phyloP scores from a whole-genome alignment of 2,113 vertebrate genomes.

The Aleadryas rufinucha region DNA sequence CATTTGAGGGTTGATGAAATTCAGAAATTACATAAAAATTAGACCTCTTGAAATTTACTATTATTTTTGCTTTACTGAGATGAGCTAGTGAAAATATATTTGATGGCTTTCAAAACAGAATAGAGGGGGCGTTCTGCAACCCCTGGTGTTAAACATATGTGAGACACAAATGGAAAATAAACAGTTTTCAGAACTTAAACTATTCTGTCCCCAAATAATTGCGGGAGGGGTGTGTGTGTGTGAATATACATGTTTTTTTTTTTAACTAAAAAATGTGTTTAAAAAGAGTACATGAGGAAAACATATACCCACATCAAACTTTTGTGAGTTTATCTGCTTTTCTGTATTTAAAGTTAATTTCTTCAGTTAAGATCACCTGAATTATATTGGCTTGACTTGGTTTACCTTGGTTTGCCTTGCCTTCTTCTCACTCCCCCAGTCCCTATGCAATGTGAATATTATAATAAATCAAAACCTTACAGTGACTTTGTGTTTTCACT shows the following conservation, averaged over 20 bases:
- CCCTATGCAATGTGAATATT: neutral
- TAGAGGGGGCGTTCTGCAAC: neutral
- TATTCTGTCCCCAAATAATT: neutral
- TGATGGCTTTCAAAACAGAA: neutral
- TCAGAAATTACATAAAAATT: neutral
- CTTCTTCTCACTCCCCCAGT: neutral
- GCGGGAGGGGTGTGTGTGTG: rapidly evolving
- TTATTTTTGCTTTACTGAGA: neutral
- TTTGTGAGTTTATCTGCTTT: neutral
- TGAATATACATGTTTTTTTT: neutral
- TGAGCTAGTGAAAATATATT: neutral
- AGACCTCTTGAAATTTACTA: neutral
- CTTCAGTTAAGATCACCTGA: neutral
- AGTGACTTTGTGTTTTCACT: neutral
- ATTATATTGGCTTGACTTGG: neutral
- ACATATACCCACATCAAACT: neutral
- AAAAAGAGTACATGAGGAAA: neutral
- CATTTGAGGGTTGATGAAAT: neutral
- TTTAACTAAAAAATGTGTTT: neutral
- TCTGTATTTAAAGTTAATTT: neutral
- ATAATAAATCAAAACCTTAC: neutral
- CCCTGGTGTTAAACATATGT: neutral
- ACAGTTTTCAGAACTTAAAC: neutral
- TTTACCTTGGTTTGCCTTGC: neutral
- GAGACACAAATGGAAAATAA: neutral